Conservation (phyloP, 35 echinoderm and acorn worm species). For the Patiria miniata region DNA sequence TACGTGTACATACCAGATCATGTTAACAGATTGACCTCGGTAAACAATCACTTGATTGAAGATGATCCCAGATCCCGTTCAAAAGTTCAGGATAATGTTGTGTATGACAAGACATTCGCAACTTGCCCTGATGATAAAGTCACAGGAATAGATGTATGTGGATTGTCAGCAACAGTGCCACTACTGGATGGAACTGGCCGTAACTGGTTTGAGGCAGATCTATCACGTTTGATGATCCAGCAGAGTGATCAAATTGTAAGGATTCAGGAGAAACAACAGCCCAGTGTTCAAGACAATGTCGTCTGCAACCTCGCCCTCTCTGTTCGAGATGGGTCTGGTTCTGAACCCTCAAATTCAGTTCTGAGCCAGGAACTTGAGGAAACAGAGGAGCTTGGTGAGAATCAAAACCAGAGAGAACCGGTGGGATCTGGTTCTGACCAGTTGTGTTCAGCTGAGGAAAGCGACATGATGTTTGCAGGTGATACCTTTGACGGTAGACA, state of each 20-base stretch:
- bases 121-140: neutral
- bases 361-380: neutral
- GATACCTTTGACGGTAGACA: no score
- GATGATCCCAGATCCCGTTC: neutral
- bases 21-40: no score
- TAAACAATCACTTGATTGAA: no score
- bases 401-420: no score
- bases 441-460: neutral
- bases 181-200: neutral
- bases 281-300: neutral
- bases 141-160: neutral
- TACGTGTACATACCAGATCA: no score
- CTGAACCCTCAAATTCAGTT: no score
- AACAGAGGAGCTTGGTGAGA: neutral
- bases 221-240: neutral
- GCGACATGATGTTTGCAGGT: no score
- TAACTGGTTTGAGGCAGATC: neutral
- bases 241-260: neutral
- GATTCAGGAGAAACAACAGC: neutral
- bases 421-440: conserved; percentile 2
- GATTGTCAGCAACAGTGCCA: neutral
- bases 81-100: neutral
- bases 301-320: neutral
- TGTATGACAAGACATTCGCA: neutral
- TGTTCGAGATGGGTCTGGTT: neutral